Evolutionary conservation across 2,888 invertebrate species (phyloP).

Genomic region (Oligia fasciuncula): DNA sequence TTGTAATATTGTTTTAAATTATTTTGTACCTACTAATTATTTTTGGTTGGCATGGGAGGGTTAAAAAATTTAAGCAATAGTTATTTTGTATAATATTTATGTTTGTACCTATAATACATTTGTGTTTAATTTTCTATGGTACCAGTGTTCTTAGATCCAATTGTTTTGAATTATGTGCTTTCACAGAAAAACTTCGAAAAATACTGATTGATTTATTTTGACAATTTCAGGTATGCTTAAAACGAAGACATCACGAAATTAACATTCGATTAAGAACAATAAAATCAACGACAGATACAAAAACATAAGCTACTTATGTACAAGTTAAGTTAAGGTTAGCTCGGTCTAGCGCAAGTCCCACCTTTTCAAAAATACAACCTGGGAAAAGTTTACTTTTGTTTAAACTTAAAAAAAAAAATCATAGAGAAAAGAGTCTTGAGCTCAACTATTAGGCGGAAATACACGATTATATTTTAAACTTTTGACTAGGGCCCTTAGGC

Average conservation of each 20-base stretch:
- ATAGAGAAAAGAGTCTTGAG: background rate
- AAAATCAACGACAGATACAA: slow-evolving; percentile 77
- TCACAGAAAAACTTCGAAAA: slow-evolving; percentile 8
- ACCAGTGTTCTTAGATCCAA: slow-evolving; percentile 76
- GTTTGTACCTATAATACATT: slow-evolving; percentile 57
- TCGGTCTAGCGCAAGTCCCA: slow-evolving; percentile 78
- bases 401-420: background rate
- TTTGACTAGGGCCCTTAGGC: slow-evolving; percentile 22
- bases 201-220: slow-evolving; percentile 56
- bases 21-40: slow-evolving; percentile 54
- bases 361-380: slow-evolving; percentile 70
- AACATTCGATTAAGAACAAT: slow-evolving; percentile 76
- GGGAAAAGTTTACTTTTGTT: slow-evolving; percentile 39
- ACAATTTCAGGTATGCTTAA: slow-evolving; percentile 85
- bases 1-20: slow-evolving; percentile 47
- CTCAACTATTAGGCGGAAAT: background rate
- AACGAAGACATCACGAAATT: slow-evolving; percentile 75
- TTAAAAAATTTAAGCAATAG: slow-evolving; percentile 27
- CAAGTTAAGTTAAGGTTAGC: slow-evolving; percentile 80
- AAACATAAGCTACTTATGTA: slow-evolving; percentile 79
- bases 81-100: slow-evolving; percentile 59
- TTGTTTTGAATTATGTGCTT: slow-evolving; percentile 28
- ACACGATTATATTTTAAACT: slow-evolving; percentile 9
- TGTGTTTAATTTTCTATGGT: slow-evolving; percentile 72
- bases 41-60: slow-evolving; percentile 44